Conservation (phyloP, 2,797 vertebrate genomes). For the Simalia tracyae region DNA sequence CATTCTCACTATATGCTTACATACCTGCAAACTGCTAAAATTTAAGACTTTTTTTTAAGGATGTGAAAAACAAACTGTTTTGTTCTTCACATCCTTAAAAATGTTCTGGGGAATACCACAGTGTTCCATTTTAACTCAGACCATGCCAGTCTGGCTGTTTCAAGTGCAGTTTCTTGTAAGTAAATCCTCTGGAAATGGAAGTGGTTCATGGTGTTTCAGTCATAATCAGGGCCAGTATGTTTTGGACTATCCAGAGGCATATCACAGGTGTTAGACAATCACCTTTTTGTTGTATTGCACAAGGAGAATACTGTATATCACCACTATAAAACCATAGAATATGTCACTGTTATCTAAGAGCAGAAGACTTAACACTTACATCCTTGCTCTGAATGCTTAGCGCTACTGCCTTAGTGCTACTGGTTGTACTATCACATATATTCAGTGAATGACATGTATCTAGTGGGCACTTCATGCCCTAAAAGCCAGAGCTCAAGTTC, state of each 20-base stretch:
- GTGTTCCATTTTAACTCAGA: background rate
- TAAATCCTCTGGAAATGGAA: background rate
- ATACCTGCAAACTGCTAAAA: background rate
- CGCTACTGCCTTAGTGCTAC: slow-evolving; percentile 5
- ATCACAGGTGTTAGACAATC: background rate
- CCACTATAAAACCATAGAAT: background rate
- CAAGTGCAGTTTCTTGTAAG: background rate
- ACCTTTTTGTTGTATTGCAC: slow-evolving; percentile 4
- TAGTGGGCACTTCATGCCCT: background rate
- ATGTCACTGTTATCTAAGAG: slow-evolving; percentile 39
- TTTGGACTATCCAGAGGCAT: background rate
- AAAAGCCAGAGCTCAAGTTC: background rate
- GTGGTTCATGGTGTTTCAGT: background rate
- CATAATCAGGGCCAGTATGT: background rate
- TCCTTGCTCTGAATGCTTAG: slow-evolving; percentile 13
- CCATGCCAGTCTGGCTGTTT: background rate
- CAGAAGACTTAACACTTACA: background rate
- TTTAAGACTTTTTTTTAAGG: background rate
- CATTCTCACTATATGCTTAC: background rate
- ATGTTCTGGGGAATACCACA: background rate
- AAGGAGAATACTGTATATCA: slow-evolving; percentile 3
- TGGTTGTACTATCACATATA: slow-evolving; percentile 3
- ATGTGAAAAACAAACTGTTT: background rate
- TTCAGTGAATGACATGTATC: slow-evolving; percentile 33
- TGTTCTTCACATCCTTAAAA: background rate